Percentiles rank a stretch among this genome's conserved stretches.
Evolutionary conservation across 2,797 vertebrate species (phyloP).

Genomic region (Synaphobranchus kaupii): DNA sequence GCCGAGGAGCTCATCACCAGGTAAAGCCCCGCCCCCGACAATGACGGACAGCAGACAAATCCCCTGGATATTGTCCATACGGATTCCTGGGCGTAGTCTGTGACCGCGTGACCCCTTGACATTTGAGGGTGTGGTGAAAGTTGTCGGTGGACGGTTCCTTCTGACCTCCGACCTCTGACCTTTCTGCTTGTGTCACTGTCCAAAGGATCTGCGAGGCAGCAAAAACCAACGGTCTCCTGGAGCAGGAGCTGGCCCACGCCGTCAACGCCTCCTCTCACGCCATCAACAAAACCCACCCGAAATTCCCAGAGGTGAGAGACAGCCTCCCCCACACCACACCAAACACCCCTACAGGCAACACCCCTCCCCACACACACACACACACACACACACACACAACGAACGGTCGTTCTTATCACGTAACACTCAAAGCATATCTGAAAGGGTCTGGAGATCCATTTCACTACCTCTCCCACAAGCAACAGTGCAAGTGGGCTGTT

Average conservation of each 20-base stretch:
- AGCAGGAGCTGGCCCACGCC: slow-evolving; percentile 96
- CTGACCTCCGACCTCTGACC: slow-evolving; percentile 15
- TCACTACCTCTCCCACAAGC: not conserved
- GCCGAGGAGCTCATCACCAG: slow-evolving; percentile 95
- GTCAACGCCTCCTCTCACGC: slow-evolving; percentile 97
- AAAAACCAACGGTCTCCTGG: slow-evolving; percentile 87
- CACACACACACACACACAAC: too few relatives aligned
- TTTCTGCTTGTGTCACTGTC: slow-evolving; percentile 36
- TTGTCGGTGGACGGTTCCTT: not conserved
- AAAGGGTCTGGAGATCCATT: not conserved
- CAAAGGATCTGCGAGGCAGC: slow-evolving; percentile 94
- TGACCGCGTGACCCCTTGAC: not conserved
- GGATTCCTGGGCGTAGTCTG: not conserved
- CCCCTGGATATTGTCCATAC: not conserved
- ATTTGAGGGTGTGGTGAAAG: not conserved
- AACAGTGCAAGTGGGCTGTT: not conserved
- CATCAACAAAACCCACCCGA: slow-evolving; percentile 94
- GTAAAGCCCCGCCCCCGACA: slow-evolving; percentile 52
- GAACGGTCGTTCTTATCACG: not conserved
- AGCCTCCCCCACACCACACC: too few relatives aligned
- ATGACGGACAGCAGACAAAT: not conserved
- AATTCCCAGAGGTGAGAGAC: slow-evolving; percentile 87
- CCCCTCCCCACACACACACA: too few relatives aligned
- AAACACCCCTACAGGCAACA: not conserved
- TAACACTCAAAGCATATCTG: not conserved